A percentile compares a stretch with the other conserved stretches of the same genome.
Evolutionary conservation across 2,113 vertebrate species (phyloP).

Genomic region (Saimiri boliviensis): DNA sequence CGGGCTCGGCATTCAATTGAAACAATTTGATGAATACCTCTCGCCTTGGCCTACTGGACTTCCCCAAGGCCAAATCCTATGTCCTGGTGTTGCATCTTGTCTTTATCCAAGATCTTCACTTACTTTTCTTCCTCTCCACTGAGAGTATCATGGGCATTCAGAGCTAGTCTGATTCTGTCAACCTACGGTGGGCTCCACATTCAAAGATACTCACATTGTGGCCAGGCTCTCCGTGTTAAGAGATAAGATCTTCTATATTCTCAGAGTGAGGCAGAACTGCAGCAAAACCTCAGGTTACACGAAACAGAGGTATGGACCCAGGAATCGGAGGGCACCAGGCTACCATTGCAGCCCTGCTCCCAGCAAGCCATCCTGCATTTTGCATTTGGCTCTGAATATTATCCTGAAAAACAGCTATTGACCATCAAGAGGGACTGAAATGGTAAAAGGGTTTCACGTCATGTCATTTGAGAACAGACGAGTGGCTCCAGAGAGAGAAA

Average conservation of each 20-base stretch:
- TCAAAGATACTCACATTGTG: not conserved
- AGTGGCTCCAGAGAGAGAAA: not conserved
- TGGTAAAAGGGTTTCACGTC: not conserved
- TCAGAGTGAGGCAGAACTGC: not conserved
- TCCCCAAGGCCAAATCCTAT: not conserved
- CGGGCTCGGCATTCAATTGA: not conserved
- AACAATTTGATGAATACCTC: not conserved
- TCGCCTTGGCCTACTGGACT: not conserved
- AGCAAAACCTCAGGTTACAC: not conserved
- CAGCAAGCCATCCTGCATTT: not conserved
- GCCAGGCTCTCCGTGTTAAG: not conserved
- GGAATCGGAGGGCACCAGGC: fast-evolving
- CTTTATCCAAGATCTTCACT: not conserved
- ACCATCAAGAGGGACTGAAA: not conserved
- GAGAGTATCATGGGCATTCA: not conserved
- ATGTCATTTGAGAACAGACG: not conserved
- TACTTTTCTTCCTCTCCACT: not conserved
- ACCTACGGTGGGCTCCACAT: not conserved
- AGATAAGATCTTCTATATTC: not conserved
- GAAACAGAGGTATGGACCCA: not conserved
- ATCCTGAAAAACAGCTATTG: not conserved
- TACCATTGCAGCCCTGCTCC: fast-evolving
- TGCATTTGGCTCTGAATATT: not conserved
- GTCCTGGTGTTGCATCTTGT: not conserved
- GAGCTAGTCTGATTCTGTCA: not conserved